phyloP scores from a whole-genome alignment of 2,888 invertebrate genomes.

The Macropis europaea region DNA sequence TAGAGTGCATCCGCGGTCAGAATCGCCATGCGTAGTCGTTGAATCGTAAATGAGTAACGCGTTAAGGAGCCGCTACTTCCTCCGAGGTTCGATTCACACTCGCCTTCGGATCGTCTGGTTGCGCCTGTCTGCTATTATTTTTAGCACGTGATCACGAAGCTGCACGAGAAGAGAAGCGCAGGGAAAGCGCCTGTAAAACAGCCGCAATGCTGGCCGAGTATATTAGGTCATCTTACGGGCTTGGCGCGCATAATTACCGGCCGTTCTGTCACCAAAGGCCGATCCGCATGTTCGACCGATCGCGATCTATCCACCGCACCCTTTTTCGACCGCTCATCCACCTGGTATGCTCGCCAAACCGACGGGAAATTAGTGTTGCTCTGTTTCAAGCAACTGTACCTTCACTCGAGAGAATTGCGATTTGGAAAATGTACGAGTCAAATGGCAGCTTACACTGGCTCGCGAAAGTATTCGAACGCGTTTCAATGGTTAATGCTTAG shows the following conservation, averaged over 20 bases:
- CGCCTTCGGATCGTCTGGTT: conserved; percentile 54
- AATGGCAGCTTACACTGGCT: too few relatives aligned
- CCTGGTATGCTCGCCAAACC: conserved; percentile 58
- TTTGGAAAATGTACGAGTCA: neutral
- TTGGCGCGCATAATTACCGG: conserved; percentile 69
- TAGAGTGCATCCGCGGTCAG: conserved; percentile 33
- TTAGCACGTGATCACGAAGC: conserved; percentile 60
- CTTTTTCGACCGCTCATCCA: conserved; percentile 60
- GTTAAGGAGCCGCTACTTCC: conserved; percentile 30
- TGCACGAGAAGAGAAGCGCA: conserved; percentile 29
- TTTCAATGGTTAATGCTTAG: too few relatives aligned
- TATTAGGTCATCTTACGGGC: conserved; percentile 70
- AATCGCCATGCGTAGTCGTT: conserved; percentile 35
- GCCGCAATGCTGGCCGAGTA: conserved; percentile 41
- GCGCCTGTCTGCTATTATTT: conserved; percentile 65
- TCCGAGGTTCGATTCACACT: conserved; percentile 59
- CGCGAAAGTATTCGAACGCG: too few relatives aligned
- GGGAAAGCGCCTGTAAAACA: conserved; percentile 41
- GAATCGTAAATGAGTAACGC: conserved; percentile 17
- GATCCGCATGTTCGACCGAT: conserved; percentile 42
- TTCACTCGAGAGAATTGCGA: neutral
- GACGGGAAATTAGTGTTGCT: conserved; percentile 4
- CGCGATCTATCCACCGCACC: conserved; percentile 66
- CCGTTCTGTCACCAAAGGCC: conserved; percentile 65
- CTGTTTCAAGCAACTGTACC: neutral